Conservation (phyloP, 2,888 invertebrate genomes). For the Aphelenchoides bicaudatus region DNA sequence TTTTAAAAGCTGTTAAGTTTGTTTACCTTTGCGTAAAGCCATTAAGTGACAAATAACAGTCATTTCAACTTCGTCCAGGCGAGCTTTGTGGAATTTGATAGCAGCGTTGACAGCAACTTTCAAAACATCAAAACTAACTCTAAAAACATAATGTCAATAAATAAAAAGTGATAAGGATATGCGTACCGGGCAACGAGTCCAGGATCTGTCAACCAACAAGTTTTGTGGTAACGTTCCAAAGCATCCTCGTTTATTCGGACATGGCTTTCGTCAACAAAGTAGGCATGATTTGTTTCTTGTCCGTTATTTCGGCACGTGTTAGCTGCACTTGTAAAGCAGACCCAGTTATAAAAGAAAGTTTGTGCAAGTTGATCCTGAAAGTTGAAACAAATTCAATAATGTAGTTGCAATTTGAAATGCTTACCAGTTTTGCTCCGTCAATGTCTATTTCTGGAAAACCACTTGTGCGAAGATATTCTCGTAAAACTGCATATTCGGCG, state of each 20-base stretch:
- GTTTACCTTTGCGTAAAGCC: conserved; percentile 9
- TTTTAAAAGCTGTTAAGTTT: too few relatives aligned
- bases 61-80: conserved; percentile 15
- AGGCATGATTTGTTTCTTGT: conserved; percentile 12
- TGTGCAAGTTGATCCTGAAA: neutral
- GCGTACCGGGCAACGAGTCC: conserved; percentile 5
- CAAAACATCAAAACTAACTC: neutral
- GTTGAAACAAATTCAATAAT: neutral
- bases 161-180: too few relatives aligned
- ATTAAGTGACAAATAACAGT: conserved; percentile 15
- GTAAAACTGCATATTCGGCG: conserved; percentile 10
- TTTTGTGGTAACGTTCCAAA: conserved; percentile 2
- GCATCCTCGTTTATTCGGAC: conserved; percentile 9
- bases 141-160: conserved; percentile 4
- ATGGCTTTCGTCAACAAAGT: conserved; percentile 18
- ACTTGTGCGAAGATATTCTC: neutral
- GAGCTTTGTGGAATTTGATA: conserved; percentile 1
- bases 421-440: conserved; percentile 2
- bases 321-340: conserved; percentile 4
- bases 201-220: conserved; percentile 4
- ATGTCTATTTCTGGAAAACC: conserved; percentile 16
- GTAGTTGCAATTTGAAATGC: neutral
- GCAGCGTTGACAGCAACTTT: conserved; percentile 6
- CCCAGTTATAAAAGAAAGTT: conserved; percentile 15
- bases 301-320: conserved; percentile 15